Base-by-base conservation (phyloP, 1,140 invertebrate genomes). In the Heliconius nattereri region DNA sequence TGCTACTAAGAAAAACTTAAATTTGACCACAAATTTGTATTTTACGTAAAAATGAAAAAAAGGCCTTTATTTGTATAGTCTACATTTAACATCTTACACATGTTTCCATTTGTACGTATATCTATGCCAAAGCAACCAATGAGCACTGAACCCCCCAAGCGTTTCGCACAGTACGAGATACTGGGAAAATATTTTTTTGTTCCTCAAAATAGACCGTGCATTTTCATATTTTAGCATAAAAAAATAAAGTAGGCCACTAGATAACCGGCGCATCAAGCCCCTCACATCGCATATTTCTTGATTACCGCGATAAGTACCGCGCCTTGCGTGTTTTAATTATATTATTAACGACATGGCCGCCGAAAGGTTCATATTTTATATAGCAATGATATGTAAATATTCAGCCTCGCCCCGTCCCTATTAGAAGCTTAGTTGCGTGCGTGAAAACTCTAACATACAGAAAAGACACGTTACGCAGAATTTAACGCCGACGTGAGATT, bases 331-430 rank as follows among this genome's bases (percentile, higher is more conserved):
- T 92, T 94, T 92, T 94, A 94, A 94, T 94, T 94, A 94, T 93
- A 92, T 92, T 93, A 94, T 92, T 92, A 93, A 94, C 89, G 89
- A 89, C 85, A 87, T 86, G 90, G 83, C 81, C 85, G 84, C 85
- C 87, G 85, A 90, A 93, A 92, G 89, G 88, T 87, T 93, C 92
- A 93, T 93, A 91, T 91, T 94, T 94, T 92, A 90, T 91, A 90
- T 91, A 92, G 89, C 91, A 91, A 94, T 92, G 91, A 93, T 94
- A 94, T 94, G 92, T 93, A 94, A 94, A 94, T 94, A 94, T 92
- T 86, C 86, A 49, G 87, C 86, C 91, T 87, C 90, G 83, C 91
- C 92, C 86, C 81, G 80, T 84, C 76, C 85, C 90, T 89, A 91
- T 90, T 91, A 90, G 86, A 78, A 81, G 83, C 84, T 84, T 81